These are phyloP conservation scores for Monopterus albus DNA, from an alignment of 2,113 vertebrate species.

Conservation along the genomic window DNA sequence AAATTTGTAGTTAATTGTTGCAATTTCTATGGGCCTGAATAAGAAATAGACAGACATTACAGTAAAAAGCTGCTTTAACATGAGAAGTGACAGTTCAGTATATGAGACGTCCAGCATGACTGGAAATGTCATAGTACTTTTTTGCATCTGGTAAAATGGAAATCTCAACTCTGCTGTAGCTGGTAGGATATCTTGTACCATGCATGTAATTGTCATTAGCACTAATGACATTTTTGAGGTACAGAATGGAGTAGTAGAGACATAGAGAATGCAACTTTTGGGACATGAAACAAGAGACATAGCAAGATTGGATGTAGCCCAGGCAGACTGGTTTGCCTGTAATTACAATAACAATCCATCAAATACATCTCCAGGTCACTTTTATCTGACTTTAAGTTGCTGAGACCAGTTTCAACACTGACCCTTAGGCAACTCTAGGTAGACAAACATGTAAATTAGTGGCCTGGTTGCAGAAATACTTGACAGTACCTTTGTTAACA, in stretches of 20 bases:
- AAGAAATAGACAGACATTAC: background rate
- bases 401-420: constrained; percentile 62
- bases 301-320: constrained; percentile 73
- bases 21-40: background rate
- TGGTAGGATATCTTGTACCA: background rate
- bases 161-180: background rate
- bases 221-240: constrained; percentile 42
- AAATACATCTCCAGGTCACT: constrained; percentile 48
- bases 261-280: constrained; percentile 65
- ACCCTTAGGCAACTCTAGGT: constrained; percentile 55
- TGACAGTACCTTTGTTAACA: constrained; percentile 24
- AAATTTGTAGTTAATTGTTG: background rate
- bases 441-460: constrained; percentile 32
- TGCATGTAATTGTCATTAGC: constrained; percentile 33
- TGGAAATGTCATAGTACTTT: background rate
- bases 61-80: background rate
- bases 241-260: constrained; percentile 18
- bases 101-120: background rate
- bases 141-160: background rate
- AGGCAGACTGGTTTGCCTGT: constrained; percentile 71
- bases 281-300: constrained; percentile 52
- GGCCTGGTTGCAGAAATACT: constrained; percentile 9
- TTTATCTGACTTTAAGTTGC: constrained; percentile 63
- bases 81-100: background rate
- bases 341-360: constrained; percentile 64